Percentiles rank a stretch among this genome's conserved stretches.
phyloP scores from a whole-genome alignment of 2,797 vertebrate genomes.

The Diplodus puntazzo region DNA sequence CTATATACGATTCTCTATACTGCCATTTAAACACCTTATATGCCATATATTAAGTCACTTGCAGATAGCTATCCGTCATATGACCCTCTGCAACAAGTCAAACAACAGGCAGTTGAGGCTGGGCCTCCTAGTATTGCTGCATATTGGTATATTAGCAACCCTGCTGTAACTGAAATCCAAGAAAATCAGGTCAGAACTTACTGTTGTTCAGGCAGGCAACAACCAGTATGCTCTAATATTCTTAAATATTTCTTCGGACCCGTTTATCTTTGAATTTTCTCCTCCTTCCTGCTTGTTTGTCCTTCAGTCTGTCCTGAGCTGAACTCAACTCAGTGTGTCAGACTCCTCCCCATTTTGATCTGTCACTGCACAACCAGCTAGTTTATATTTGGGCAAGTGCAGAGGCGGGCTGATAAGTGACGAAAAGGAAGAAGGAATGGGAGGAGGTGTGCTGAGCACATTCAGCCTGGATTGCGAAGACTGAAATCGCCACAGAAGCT shows the following conservation, averaged over 20 bases:
- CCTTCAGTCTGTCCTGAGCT: constrained; percentile 85
- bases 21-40: not conserved
- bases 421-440: constrained; percentile 18
- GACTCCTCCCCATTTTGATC: constrained; percentile 79
- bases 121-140: constrained; percentile 30
- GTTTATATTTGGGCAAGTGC: constrained; percentile 87
- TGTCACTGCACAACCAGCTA: constrained; percentile 74
- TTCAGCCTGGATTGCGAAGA: not conserved
- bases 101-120: not conserved
- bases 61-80: not conserved
- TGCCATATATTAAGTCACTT: not conserved
- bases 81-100: not conserved
- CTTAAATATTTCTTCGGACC: not conserved
- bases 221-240: constrained; percentile 15
- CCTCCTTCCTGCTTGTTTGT: constrained; percentile 73
- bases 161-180: not conserved
- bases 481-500: not conserved
- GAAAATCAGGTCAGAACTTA: constrained; percentile 57
- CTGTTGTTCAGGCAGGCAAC: constrained; percentile 36
- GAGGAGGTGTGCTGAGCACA: constrained; percentile 16
- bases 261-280: constrained; percentile 18
- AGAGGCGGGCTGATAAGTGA: constrained; percentile 52
- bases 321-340: constrained; percentile 61
- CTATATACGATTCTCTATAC: not conserved
- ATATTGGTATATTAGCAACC: not conserved